Conservation (phyloP, 2,113 vertebrate genomes). For the Sturnira hondurensis region DNA sequence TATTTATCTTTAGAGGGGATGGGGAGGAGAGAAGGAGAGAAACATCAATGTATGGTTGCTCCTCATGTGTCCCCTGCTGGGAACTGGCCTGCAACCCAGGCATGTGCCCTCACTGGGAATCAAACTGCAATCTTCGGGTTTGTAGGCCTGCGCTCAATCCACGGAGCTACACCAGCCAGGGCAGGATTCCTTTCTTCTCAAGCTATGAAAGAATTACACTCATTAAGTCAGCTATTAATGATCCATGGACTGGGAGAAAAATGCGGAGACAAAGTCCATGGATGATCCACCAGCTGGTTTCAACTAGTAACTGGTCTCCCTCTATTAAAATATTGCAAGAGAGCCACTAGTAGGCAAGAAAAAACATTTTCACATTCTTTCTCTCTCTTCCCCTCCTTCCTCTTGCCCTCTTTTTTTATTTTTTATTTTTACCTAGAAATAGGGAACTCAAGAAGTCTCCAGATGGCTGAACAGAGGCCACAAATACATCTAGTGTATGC, state of each 20-base stretch:
- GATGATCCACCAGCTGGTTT: not conserved
- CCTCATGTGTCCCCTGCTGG: too few species aligned
- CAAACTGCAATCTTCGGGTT: too few species aligned
- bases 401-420: not conserved
- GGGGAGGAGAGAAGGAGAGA: too few species aligned
- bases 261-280: not conserved
- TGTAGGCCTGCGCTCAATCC: too few species aligned
- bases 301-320: not conserved
- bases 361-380: not conserved
- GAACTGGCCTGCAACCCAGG: too few species aligned
- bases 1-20: too few species aligned
- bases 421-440: not conserved
- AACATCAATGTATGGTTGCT: too few species aligned
- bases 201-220: conserved; percentile 37
- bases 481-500: not conserved
- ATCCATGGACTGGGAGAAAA: not conserved
- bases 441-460: not conserved
- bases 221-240: not conserved
- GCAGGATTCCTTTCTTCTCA: conserved; percentile 26
- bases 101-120: too few species aligned
- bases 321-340: not conserved
- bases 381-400: not conserved
- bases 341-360: not conserved
- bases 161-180: too few species aligned
- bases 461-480: not conserved